These are phyloP conservation scores for Chionoecetes opilio DNA, from an alignment of 1,140 invertebrate species.

Conservation along the genomic window DNA sequence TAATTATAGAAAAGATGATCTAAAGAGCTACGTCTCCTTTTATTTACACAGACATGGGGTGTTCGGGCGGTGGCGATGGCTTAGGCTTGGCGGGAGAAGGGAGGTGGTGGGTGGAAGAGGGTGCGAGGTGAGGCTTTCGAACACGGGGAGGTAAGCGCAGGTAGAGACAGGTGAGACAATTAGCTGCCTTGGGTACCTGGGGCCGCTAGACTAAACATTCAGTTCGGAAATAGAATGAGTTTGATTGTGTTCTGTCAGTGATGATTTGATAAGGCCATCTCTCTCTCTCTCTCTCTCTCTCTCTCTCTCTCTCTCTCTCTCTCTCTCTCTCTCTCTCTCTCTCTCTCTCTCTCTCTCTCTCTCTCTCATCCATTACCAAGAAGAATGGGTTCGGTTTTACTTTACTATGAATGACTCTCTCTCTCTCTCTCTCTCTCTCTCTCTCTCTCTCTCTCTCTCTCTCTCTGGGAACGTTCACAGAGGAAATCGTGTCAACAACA, in stretches of 20 bases:
- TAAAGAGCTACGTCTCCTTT: neutral
- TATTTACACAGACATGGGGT: neutral
- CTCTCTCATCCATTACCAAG: constrained; percentile 18
- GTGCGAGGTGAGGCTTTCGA: neutral
- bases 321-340: constrained; percentile 11
- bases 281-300: neutral
- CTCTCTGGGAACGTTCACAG: constrained; percentile 34
- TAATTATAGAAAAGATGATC: neutral
- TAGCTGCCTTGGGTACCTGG: neutral
- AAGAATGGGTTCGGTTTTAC: neutral
- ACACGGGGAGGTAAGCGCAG: neutral
- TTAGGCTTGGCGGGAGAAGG: neutral
- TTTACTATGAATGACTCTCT: neutral
- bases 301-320: neutral
- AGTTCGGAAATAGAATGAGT: neutral
- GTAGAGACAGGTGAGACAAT: neutral
- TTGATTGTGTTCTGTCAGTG: constrained; percentile 1
- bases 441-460: constrained; percentile 4
- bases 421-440: constrained; percentile 18
- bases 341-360: constrained; percentile 27
- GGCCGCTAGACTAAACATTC: neutral
- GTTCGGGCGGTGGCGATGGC: neutral
- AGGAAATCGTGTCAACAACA: neutral
- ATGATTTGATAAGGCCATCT: constrained; percentile 16
- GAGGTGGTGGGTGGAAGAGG: neutral